Evolutionary conservation across 2,797 vertebrate genomes (phyloP), one percentile per base, ranked within the genome.

Genomic region (Oreortyx pictus): DNA sequence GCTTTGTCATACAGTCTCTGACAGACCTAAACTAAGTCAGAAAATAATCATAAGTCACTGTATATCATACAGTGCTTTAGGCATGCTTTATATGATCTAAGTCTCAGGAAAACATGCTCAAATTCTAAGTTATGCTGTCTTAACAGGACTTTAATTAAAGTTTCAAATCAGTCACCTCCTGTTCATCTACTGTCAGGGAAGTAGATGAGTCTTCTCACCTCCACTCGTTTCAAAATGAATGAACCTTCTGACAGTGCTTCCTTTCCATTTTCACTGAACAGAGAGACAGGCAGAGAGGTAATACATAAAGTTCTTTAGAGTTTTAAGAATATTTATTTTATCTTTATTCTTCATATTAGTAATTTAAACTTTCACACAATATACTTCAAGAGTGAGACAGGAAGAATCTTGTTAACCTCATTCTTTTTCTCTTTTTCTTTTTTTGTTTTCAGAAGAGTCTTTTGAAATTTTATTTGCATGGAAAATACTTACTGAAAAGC

Each of bases 401-500:
- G 64, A 94, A 93, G 76, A 59, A 91, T n/a, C 39, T 83, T 81
- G 64, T 49, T 89, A 72, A 59, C 41, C 41, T 85, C 41, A 70
- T 33, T 4, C 11, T 70, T 56, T 67, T 56, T 29, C 57, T 43
- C 4, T 24, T 29, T 11, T 23, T 57, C 25, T 24, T 33, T 20
- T 64, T 43, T 9, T n/a, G n/a, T n/a, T n/a, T 68, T 86, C 78
- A 87, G 72, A 91, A 62, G n/a, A 81, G 43, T 83, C 62, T 70
- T 92, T 91, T 92, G 79, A 92, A 92, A 80, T 4, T 66, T 83
- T 88, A 89, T 88, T 95, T 95, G 93, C 85, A 93, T 92, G 88
- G 91, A 95, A 95, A 95, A 88, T 59, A 88, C 66, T 88, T 84
- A 70, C 33, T 94, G 93, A 89, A 95, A 93, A 93, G 46, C 84